Base-by-base conservation (phyloP, 2,113 vertebrate genomes). In the Aegotheles bennettii region DNA sequence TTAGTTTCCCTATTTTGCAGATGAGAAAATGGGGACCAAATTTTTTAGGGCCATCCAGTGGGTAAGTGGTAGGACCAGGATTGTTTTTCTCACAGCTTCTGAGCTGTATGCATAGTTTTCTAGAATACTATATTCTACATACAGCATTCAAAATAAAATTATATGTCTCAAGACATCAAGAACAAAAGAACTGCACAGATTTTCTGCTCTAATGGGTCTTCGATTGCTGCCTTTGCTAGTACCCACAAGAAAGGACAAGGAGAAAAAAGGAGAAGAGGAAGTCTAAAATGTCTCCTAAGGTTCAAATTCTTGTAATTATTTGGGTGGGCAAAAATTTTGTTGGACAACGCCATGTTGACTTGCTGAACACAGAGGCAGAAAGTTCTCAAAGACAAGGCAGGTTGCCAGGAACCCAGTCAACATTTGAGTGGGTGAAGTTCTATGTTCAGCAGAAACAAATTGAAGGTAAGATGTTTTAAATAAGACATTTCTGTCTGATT, bases 201-300 rank as follows among this genome's bases (percentile, higher is more conserved):
- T 84, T 87, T 43, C 65, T 89, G 40, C 23, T 84, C 23, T 57
- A 9, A 71, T 42, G 26, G 6, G 17, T 57, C 67, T 36, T 76
- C 73, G 45, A 71, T 42, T 48, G 40, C 8, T 7, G 8, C 6
- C 43, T 85, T 87, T 54, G 26, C 31, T 64, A 56, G 9, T 16
- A 89, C 25, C 28, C 21, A n/a, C 40, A 36, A 76, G 33, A 87
- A 75, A 48, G 25, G 9, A 54, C 53, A 4, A 50, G 28, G 18
- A 36, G 4, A 3, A 2, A 5, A 67, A 51, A 10, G 3, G 9
- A 2, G 26, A 77, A 74, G 10, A 8, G 5, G 7, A 43, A 67
- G 20, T 23, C 35, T 84, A 65, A 80, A 85, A 91, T 67, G 17
- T 16, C 20, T 17, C 25, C 8, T 50, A 73, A 77, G 11, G 12